A percentile compares a stretch with the other conserved stretches of the same genome.
These are phyloP conservation scores for Pipra filicauda DNA, from an alignment of 2,113 vertebrate genomes.

Conservation along the genomic window DNA sequence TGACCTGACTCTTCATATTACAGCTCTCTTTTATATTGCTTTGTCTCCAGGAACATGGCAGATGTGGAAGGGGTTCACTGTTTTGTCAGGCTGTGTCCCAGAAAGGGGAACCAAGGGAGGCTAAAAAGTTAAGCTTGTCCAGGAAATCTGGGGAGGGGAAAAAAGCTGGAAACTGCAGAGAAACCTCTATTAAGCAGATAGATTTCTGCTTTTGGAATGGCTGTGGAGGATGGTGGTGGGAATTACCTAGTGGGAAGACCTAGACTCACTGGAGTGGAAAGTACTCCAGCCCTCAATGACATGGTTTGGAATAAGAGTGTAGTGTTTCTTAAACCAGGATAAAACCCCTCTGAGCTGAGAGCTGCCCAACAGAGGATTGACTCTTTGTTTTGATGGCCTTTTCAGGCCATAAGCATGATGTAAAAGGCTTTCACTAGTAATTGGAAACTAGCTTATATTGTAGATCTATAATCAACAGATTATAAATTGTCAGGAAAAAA, in stretches of 20 bases:
- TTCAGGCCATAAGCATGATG: background rate
- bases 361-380: background rate
- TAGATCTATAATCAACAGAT: background rate
- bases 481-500: background rate
- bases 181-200: background rate
- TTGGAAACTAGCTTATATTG: background rate
- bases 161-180: background rate
- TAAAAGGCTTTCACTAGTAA: background rate
- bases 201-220: background rate
- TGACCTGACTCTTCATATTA: background rate
- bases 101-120: background rate
- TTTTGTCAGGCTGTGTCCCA: background rate
- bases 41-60: background rate
- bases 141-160: background rate
- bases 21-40: background rate
- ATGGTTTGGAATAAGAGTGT: fast-evolving
- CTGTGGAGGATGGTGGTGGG: background rate
- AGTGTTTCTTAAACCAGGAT: background rate
- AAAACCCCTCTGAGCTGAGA: background rate
- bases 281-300: background rate
- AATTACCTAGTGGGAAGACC: background rate
- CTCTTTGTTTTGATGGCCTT: background rate
- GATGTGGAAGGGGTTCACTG: background rate
- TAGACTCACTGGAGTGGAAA: background rate
- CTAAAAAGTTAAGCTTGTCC: background rate